Conservation (phyloP, 2,113 vertebrate species). For the Limanda limanda region DNA sequence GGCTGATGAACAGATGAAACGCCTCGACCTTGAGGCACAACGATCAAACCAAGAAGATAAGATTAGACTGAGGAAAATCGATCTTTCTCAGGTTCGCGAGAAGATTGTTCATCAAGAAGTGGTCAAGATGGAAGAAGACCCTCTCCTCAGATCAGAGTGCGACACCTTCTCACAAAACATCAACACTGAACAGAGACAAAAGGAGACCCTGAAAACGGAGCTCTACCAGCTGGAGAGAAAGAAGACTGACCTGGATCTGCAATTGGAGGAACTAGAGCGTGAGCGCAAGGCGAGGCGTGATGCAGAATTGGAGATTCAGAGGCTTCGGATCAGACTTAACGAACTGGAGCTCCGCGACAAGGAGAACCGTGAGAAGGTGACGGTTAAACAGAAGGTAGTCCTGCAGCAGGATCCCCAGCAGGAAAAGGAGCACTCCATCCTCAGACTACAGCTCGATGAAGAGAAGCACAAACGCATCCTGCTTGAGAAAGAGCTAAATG, state of each 20-base stretch:
- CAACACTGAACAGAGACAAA: slow-evolving; percentile 89
- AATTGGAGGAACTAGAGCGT: slow-evolving; percentile 91
- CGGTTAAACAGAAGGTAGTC: slow-evolving; percentile 94
- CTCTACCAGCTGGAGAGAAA: slow-evolving; percentile 87
- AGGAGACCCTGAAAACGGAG: slow-evolving; percentile 86
- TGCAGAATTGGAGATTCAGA: slow-evolving; percentile 93
- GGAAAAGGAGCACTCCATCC: slow-evolving; percentile 92
- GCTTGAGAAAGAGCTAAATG: slow-evolving; percentile 90
- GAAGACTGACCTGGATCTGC: slow-evolving; percentile 88
- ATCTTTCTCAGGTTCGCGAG: slow-evolving; percentile 90
- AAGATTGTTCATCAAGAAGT: slow-evolving; percentile 94
- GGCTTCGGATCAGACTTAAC: slow-evolving; percentile 85
- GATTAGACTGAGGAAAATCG: slow-evolving; percentile 88
- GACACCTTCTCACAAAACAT: slow-evolving; percentile 87
- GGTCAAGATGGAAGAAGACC: slow-evolving; percentile 91
- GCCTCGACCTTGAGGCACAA: slow-evolving; percentile 90
- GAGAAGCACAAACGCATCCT: slow-evolving; percentile 89
- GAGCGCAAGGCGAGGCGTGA: slow-evolving; percentile 91
- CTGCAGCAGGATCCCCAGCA: slow-evolving; percentile 97
- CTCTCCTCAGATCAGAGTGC: slow-evolving; percentile 88
- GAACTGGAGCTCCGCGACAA: slow-evolving; percentile 89
- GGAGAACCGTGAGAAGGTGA: slow-evolving; percentile 92
- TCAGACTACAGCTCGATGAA: slow-evolving; percentile 91
- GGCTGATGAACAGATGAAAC: slow-evolving; percentile 91
- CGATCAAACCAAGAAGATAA: slow-evolving; percentile 85